Conservation (phyloP, 1,140 invertebrate genomes). For the Artemia franciscana region DNA sequence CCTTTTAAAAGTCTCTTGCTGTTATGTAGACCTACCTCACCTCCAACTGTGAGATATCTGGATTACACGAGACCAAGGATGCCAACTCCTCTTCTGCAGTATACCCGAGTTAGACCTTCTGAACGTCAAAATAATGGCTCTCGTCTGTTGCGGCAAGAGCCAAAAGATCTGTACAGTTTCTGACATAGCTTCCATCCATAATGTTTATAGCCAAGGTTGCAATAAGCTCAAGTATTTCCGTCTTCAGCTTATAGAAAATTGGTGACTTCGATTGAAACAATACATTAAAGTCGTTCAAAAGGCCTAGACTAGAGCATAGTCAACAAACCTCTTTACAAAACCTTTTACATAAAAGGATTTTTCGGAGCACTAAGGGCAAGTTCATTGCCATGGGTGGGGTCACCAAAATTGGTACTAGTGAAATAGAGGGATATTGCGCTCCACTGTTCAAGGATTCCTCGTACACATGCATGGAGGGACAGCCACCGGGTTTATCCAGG, state of each 20-base stretch:
- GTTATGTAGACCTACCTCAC: not conserved
- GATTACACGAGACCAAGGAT: not conserved
- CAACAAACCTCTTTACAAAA: not conserved
- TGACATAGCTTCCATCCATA: not conserved
- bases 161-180: not conserved
- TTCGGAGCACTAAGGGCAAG: not conserved
- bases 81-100: not conserved
- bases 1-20: too few relatives aligned
- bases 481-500: not conserved
- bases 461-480: not conserved
- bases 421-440: not conserved
- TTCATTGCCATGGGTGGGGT: not conserved
- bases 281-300: not conserved
- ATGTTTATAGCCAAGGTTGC: not conserved
- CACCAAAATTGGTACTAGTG: not conserved
- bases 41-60: not conserved
- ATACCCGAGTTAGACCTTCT: not conserved
- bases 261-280: not conserved
- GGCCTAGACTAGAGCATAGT: not conserved
- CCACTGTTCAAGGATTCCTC: not conserved
- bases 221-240: not conserved
- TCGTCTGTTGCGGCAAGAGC: not conserved
- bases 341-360: not conserved
- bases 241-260: not conserved
- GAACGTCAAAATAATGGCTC: not conserved